A percentile compares a stretch with the other conserved stretches of the same genome.
Evolutionary conservation across 2,888 invertebrate species (phyloP).

Genomic region (Xestia ashworthii): DNA sequence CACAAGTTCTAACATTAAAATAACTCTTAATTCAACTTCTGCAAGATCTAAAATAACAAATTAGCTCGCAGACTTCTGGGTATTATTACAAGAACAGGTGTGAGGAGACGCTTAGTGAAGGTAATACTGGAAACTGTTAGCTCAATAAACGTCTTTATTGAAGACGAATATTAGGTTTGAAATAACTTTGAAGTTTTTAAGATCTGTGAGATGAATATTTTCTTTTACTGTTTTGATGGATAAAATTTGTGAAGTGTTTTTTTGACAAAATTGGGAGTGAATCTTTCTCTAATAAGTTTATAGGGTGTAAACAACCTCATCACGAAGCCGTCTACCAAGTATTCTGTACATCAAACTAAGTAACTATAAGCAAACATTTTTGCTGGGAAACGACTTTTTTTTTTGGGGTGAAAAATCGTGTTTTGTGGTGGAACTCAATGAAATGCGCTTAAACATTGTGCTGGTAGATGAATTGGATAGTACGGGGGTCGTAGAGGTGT

Average conservation of each 20-base stretch:
- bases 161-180: constrained; percentile 55
- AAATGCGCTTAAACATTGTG: too few relatives aligned
- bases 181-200: constrained; percentile 24
- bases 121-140: constrained; percentile 63
- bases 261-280: not conserved
- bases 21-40: constrained; percentile 46
- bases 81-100: constrained; percentile 81
- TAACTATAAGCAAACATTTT: too few relatives aligned
- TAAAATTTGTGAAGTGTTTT: constrained; percentile 4
- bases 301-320: too few relatives aligned
- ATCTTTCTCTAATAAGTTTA: not conserved
- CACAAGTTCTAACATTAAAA: constrained; percentile 43
- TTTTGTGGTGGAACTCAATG: too few relatives aligned
- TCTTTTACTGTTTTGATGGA: not conserved
- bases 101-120: constrained; percentile 61
- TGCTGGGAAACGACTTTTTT: too few relatives aligned
- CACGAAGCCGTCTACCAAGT: too few relatives aligned
- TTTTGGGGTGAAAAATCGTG: too few relatives aligned
- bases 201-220: not conserved
- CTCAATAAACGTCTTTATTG: constrained; percentile 61
- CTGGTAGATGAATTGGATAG: too few relatives aligned
- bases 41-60: constrained; percentile 74
- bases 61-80: constrained; percentile 69
- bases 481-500: too few relatives aligned
- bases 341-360: too few relatives aligned